These are phyloP conservation scores for Zhuqinia jingwanae DNA, from an alignment of 2,888 invertebrate species.

Conservation along the genomic window DNA sequence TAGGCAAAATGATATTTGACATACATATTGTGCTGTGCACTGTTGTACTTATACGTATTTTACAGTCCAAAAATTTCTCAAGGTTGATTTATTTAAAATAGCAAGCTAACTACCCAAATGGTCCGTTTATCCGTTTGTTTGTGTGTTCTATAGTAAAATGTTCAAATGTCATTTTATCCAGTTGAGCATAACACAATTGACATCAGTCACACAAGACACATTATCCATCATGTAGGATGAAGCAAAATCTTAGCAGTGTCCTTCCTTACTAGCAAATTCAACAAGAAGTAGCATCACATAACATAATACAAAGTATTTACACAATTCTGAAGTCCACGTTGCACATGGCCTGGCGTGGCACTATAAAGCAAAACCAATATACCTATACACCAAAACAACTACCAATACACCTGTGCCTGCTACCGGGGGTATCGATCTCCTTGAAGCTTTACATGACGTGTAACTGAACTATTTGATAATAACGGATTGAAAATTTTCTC, in stretches of 20 bases:
- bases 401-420: background rate
- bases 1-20: conserved; percentile 33
- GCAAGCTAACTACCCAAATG: background rate
- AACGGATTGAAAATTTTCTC: conserved; percentile 56
- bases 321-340: too few relatives aligned
- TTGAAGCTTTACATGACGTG: conserved; percentile 54
- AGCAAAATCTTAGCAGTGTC: too few relatives aligned
- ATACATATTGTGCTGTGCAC: background rate
- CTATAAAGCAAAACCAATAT: too few relatives aligned
- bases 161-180: conserved; percentile 9
- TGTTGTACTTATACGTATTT: background rate
- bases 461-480: conserved; percentile 64
- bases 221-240: background rate
- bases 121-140: background rate
- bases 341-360: too few relatives aligned
- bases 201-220: conserved; percentile 33
- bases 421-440: conserved; percentile 50
- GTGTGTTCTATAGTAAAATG: background rate
- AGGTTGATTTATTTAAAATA: conserved; percentile 11
- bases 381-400: too few relatives aligned
- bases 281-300: too few relatives aligned
- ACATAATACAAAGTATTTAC: too few relatives aligned
- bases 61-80: conserved; percentile 2
- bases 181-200: conserved; percentile 51
- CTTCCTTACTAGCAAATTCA: too few relatives aligned